These are phyloP conservation scores for Seriola aureovittata DNA, from an alignment of 2,113 vertebrate species.

Conservation along the genomic window DNA sequence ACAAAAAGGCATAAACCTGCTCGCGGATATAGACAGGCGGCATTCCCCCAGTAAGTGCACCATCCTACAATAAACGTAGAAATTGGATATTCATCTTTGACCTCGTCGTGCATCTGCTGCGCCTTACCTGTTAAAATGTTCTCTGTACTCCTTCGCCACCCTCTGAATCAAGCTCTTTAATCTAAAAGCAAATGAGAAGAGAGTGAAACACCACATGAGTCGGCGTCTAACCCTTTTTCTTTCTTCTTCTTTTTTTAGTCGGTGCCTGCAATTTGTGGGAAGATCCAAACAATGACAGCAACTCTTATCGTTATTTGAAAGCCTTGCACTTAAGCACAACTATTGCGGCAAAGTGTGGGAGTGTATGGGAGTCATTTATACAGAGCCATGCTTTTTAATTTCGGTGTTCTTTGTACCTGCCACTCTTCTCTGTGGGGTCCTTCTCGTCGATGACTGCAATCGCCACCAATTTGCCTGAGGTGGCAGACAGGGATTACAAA, in stretches of 20 bases:
- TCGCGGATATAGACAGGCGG: slow-evolving; percentile 46
- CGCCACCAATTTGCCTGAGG: slow-evolving; percentile 95
- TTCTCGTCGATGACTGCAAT: slow-evolving; percentile 96
- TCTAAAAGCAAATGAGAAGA: slow-evolving; percentile 80
- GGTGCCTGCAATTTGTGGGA: slow-evolving; percentile 64
- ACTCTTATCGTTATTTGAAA: slow-evolving; percentile 69
- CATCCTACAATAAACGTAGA: slow-evolving; percentile 62
- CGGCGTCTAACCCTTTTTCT: slow-evolving; percentile 14
- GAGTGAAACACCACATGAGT: slow-evolving; percentile 64
- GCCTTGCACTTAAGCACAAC: slow-evolving; percentile 29
- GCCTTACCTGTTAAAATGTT: slow-evolving; percentile 93
- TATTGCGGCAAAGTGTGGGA: slow-evolving; percentile 42
- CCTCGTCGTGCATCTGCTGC: slow-evolving; percentile 39
- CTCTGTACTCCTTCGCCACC: slow-evolving; percentile 92
- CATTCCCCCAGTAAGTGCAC: slow-evolving; percentile 35
- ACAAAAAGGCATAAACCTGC: slow-evolving; percentile 64
- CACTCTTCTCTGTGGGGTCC: slow-evolving; percentile 90
- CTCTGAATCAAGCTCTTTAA: slow-evolving; percentile 94
- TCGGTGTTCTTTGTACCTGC: slow-evolving; percentile 85
- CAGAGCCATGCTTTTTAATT: slow-evolving; percentile 53
- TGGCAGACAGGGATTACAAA: slow-evolving; percentile 62
- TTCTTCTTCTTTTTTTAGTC: slow-evolving; percentile 31
- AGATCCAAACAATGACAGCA: slow-evolving; percentile 61
- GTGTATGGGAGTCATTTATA: slow-evolving; percentile 45
- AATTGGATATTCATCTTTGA: slow-evolving; percentile 61